Base-by-base conservation (phyloP, 2,797 vertebrate genomes). In the Thripadectes ignobilis region DNA sequence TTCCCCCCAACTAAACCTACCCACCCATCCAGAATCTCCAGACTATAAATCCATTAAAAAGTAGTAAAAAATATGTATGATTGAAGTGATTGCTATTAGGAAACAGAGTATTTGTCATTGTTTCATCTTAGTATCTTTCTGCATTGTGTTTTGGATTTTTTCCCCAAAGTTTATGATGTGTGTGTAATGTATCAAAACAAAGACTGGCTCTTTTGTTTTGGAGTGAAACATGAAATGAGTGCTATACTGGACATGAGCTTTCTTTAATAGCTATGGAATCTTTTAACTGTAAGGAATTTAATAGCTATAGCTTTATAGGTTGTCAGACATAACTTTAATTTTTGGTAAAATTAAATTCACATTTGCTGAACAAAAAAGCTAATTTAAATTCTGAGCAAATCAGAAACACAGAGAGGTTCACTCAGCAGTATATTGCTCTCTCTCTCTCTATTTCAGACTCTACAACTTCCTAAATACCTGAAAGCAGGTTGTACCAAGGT, bases 81-180 rank as follows among this genome's bases (percentile, higher is more conserved):
- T 29, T 71, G 3, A 88, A 21, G 30, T 45, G 20, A 34, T 73
- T 77, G 16, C 9, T 14, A 21, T 41, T 78, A 76, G 39, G 51
- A 78, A 84, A 62, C 6, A 41, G 2, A 58, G 0, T 52, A 72
- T 69, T 69, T 76, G 48, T 57, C 34, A 38, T 26, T 46, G 38
- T n/a, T 69, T 39, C 20, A 15, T n/a, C 3, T 41, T 67, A 86
- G 6, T 14, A 15, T 26, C 27, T 78, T 76, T 78, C 26, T 84
- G 12, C 18, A 19, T 16, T 36, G 3, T 18, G 7, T 32, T 77
- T 48, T 55, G 3, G 2, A 9, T 15, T 76, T 57, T 80, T 41
- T 11, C 5, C 11, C 16, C 17, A 6, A 38, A 54, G 24, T 59
- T 87, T 67, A 32, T 51, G 29, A 43, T 0, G 0, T 18, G 1